Base-by-base conservation (phyloP, 2,113 vertebrate genomes). In the Chitala chitala region DNA sequence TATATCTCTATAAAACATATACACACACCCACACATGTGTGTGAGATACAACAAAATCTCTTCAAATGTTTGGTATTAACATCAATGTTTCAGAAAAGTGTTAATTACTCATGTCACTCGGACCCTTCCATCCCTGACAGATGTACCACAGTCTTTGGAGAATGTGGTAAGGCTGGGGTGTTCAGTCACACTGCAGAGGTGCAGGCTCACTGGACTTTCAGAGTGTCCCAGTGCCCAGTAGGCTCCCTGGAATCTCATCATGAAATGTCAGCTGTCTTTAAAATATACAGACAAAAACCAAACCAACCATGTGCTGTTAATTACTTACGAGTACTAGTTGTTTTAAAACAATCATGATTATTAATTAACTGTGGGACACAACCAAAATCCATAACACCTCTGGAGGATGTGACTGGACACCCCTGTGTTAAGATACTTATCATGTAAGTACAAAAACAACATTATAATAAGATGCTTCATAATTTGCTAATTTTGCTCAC, bases 1-100 rank as follows among this genome's bases (percentile, higher is more conserved):
- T 76, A 78, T 81, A 65, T 53, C 79, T 84, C 77, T 78, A 78
- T n/a, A n/a, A n/a, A n/a, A n/a, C n/a, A 63, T 38, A 63, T n/a
- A 63, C 8, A 63, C 59, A 63, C 36, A 63, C 59, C 33, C 59
- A 63, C 59, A 63, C 33, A 38, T 13, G 59, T 63, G 59, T 63
- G 59, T 3, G 33, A 36, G 33, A 63, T n/a, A 63, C 38, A 7
- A 79, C 74, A 74, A 77, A 82, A 75, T 75, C 80, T 78, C 61
- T 75, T 63, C 31, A 65, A 63, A 40, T 50, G 59, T 38, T 38
- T 54, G 13, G 26, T 65, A 55, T 68, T 68, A 38, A 68, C 36
- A 73, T 74, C 58, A 78, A 76, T 64, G 29, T 65, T 44, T 55
- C 63, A 55, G 46, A 20, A 48, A 59, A 74, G 81, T 40, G 78